Conservation (phyloP, 2,888 invertebrate genomes). For the Tinea semifulvella region DNA sequence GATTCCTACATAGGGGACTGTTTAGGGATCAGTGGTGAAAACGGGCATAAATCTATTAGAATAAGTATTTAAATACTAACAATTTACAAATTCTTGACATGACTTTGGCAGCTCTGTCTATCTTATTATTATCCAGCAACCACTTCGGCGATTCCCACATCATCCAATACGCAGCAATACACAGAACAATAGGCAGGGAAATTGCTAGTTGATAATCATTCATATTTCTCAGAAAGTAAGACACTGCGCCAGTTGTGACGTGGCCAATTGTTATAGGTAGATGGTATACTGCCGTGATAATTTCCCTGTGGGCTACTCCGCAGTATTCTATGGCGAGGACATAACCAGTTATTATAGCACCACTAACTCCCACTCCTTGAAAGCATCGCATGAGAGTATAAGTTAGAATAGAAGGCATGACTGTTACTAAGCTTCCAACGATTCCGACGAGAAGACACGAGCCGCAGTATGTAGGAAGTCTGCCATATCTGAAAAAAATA, state of each 20-base stretch:
- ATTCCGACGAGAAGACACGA: conserved; percentile 28
- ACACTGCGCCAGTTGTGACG: conserved; percentile 35
- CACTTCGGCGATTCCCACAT: conserved; percentile 46
- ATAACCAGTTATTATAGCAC: conserved; percentile 40
- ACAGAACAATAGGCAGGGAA: conserved; percentile 36
- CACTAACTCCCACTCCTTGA: conserved; percentile 43
- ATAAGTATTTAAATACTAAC: conserved; percentile 38
- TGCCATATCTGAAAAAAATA: conserved; percentile 35
- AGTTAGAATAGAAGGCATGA: conserved; percentile 31
- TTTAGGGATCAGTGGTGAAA: too few species aligned
- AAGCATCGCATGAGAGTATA: conserved; percentile 37
- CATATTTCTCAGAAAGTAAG: conserved; percentile 38
- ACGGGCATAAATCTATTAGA: too few species aligned
- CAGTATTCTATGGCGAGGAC: conserved; percentile 44
- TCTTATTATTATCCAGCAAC: conserved; percentile 37
- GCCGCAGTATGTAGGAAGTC: conserved; percentile 29
- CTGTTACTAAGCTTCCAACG: conserved; percentile 32
- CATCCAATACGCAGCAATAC: conserved; percentile 20
- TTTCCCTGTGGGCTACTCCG: conserved; percentile 34
- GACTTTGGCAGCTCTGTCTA: conserved; percentile 30
- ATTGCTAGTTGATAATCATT: conserved; percentile 38
- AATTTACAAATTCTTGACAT: conserved; percentile 37
- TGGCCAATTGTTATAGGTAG: conserved; percentile 43
- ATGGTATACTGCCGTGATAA: conserved; percentile 38
- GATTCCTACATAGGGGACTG: too few species aligned